Evolutionary conservation across 1,140 invertebrate genomes (phyloP).

Genomic region (Acromyrmex heyeri): DNA sequence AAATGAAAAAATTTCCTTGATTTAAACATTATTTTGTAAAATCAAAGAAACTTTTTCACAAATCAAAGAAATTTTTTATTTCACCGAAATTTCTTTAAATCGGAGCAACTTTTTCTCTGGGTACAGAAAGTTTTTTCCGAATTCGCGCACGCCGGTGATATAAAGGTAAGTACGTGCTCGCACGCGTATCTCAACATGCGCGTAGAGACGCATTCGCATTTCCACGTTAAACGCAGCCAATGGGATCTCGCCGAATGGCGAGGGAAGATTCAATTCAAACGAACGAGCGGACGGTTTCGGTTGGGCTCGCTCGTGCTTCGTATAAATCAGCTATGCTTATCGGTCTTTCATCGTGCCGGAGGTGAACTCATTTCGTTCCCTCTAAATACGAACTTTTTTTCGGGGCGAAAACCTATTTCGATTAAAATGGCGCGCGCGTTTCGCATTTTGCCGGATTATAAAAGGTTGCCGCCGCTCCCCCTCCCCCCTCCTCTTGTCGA

Average conservation of each 20-base stretch:
- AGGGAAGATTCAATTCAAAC: constrained; percentile 76
- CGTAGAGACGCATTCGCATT: constrained; percentile 47
- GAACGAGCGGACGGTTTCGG: constrained; percentile 80
- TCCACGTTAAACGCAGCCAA: constrained; percentile 63
- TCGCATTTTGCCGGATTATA: constrained; percentile 83
- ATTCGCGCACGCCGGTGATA: not conserved
- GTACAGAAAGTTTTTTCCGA: not conserved
- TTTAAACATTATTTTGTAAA: too few relatives aligned
- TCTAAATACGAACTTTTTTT: constrained; percentile 86
- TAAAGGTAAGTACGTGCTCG: constrained; percentile 4
- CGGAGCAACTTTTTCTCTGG: too few relatives aligned
- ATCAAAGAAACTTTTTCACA: too few relatives aligned
- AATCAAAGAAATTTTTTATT: too few relatives aligned
- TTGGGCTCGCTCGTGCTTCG: constrained; percentile 79
- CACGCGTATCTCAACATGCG: constrained; percentile 43
- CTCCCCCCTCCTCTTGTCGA: not conserved
- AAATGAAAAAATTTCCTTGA: too few relatives aligned
- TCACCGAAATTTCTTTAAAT: too few relatives aligned
- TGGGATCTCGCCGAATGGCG: constrained; percentile 63
- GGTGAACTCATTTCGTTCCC: constrained; percentile 86
- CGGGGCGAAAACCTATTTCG: constrained; percentile 86
- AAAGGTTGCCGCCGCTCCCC: constrained; percentile 75
- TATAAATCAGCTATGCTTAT: constrained; percentile 86
- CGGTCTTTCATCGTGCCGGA: constrained; percentile 86
- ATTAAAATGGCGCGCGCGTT: constrained; percentile 84